A percentile compares a stretch with the other conserved stretches of the same genome.
Conservation (phyloP, 1,140 invertebrate species). For the Drosophila hydei region DNA sequence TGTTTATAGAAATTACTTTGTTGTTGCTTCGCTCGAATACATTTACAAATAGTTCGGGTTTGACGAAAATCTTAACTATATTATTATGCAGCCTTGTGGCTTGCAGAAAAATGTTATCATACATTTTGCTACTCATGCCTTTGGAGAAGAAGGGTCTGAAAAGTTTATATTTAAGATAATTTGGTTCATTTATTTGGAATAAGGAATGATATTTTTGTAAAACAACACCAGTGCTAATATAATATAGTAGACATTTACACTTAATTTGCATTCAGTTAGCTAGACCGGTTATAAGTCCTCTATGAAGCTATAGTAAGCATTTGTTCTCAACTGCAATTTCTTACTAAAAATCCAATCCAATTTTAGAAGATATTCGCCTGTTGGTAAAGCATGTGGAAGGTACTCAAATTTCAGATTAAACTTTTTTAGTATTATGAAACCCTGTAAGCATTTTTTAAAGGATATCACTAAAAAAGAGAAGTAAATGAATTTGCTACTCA, state of each 20-base stretch:
- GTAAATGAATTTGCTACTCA: not conserved
- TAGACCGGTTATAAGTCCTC: constrained; percentile 2
- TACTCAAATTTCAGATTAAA: not conserved
- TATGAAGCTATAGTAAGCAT: not conserved
- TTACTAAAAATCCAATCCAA: not conserved
- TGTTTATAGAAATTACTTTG: too few species aligned
- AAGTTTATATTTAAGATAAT: not conserved
- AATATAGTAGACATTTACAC: too few species aligned
- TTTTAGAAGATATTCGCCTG: constrained; percentile 16
- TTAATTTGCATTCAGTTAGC: not conserved
- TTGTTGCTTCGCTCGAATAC: too few species aligned
- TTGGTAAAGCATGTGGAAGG: not conserved
- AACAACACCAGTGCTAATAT: too few species aligned
- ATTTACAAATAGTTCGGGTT: too few species aligned
- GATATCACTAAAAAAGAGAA: not conserved
- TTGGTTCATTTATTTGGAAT: not conserved
- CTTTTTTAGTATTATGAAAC: not conserved
- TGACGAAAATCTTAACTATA: too few species aligned
- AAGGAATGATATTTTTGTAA: too few species aligned
- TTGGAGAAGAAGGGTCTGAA: too few species aligned
- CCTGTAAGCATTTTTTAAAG: constrained; percentile 10
- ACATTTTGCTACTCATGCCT: not conserved
- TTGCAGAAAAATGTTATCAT: too few species aligned
- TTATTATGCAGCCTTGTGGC: not conserved
- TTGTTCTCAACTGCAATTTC: not conserved